These are phyloP conservation scores for Panthera uncia DNA, from an alignment of 2,113 vertebrate species.

Conservation along the genomic window DNA sequence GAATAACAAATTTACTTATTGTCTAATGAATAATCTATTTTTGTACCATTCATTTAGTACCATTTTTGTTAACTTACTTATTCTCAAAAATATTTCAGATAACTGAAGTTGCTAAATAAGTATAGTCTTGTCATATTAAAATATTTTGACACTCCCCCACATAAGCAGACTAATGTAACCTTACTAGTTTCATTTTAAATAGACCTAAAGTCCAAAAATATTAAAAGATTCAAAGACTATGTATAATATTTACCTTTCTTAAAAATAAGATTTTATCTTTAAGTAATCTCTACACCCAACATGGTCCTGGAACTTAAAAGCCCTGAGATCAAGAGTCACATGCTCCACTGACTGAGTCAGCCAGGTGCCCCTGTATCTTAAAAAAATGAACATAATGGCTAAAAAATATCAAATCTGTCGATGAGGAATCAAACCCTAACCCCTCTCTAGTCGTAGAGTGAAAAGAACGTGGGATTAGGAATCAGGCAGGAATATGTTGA, in stretches of 20 bases:
- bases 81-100: constrained; percentile 22
- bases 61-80: background rate
- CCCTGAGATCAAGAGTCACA: background rate
- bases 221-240: background rate
- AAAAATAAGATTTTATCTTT: background rate
- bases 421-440: background rate
- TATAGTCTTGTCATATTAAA: background rate
- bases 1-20: background rate
- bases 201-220: background rate
- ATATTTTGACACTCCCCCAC: background rate
- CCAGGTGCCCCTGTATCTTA: background rate
- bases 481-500: background rate
- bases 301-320: background rate
- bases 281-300: background rate
- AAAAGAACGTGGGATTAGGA: background rate
- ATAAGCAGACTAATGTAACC: background rate
- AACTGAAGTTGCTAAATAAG: background rate
- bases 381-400: background rate
- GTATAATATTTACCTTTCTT: background rate
- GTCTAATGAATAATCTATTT: background rate
- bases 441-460: background rate
- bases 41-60: background rate
- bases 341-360: background rate
- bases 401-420: background rate
- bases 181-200: background rate